A percentile compares a stretch with the other conserved stretches of the same genome.
phyloP scores from a whole-genome alignment of 92 coral and sea anemone genomes.

The Desmophyllum pertusum region DNA sequence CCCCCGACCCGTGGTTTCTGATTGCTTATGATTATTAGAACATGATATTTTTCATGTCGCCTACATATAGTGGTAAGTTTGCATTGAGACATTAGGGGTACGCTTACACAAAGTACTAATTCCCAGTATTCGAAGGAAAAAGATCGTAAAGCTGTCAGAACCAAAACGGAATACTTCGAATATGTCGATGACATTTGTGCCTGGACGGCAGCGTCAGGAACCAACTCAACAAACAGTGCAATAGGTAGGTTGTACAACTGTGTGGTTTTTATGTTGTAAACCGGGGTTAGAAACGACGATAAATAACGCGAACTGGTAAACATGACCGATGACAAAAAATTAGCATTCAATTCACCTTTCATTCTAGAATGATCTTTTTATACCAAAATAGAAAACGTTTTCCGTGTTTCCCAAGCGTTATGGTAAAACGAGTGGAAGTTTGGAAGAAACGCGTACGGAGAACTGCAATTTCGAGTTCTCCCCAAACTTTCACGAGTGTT shows the following conservation, averaged over 20 bases:
- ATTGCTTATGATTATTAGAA: too few species aligned
- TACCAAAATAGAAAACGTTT: too few species aligned
- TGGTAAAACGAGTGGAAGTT: too few species aligned
- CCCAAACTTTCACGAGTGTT: too few species aligned
- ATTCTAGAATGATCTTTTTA: too few species aligned
- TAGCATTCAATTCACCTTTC: too few species aligned
- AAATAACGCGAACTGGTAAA: too few species aligned
- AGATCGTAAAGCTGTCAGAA: not conserved
- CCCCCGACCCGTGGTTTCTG: too few species aligned
- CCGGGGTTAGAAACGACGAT: not conserved
- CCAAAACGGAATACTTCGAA: not conserved
- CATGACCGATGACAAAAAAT: too few species aligned
- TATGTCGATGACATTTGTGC: slow-evolving; percentile 85
- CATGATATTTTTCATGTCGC: slow-evolving; percentile 1
- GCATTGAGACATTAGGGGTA: not conserved
- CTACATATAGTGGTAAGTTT: not conserved
- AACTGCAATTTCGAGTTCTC: too few species aligned
- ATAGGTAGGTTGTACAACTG: slow-evolving; percentile 59
- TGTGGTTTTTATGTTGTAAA: not conserved
- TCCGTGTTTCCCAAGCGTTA: too few species aligned
- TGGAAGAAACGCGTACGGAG: too few species aligned
- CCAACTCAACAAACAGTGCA: slow-evolving; percentile 85
- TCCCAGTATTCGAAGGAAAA: not conserved
- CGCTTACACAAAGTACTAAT: slow-evolving; percentile 10
- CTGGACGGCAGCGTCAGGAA: slow-evolving; percentile 78